A percentile compares a stretch with the other conserved stretches of the same genome.
Evolutionary conservation across 2,797 vertebrate genomes (phyloP).

Genomic region (Champsocephalus esox): DNA sequence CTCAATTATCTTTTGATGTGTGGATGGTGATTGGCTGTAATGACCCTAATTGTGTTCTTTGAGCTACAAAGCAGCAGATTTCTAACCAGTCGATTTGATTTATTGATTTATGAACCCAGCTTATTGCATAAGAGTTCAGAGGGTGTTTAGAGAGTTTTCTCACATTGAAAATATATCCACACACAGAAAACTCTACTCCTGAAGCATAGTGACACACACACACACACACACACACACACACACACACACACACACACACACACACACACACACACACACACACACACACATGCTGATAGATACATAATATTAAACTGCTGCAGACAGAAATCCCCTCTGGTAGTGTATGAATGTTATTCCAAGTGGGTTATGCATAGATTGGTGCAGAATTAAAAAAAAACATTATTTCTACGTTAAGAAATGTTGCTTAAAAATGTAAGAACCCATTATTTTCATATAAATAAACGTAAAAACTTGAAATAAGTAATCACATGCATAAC

Average conservation of each 20-base stretch:
- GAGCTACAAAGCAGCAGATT: slow-evolving; percentile 36
- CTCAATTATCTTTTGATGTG: slow-evolving; percentile 31
- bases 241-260: not conserved
- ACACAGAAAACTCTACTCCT: slow-evolving; percentile 1
- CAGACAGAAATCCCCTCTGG: slow-evolving; percentile 43
- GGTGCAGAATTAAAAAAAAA: slow-evolving; percentile 19
- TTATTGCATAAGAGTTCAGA: slow-evolving; percentile 24
- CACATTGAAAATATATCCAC: slow-evolving; percentile 13
- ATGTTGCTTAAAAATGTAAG: not conserved
- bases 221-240: slow-evolving; percentile 13
- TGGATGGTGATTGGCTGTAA: slow-evolving; percentile 48
- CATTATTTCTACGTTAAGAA: not conserved
- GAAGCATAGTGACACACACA: not conserved
- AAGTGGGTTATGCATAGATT: slow-evolving; percentile 44
- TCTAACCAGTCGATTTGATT: slow-evolving; percentile 53
- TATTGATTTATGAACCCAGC: slow-evolving; percentile 20
- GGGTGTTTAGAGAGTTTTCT: slow-evolving; percentile 27
- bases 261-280: not conserved
- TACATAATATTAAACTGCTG: slow-evolving; percentile 46
- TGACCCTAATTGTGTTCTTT: slow-evolving; percentile 50
- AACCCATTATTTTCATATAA: not conserved
- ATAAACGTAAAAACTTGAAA: not conserved
- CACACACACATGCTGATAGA: slow-evolving; percentile 2
- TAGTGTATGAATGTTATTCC: slow-evolving; percentile 37
- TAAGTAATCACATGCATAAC: not conserved